A percentile compares a stretch with the other conserved stretches of the same genome.
These are phyloP conservation scores for Drosophila suboccidentalis DNA, from an alignment of 2,888 invertebrate species.

Conservation along the genomic window DNA sequence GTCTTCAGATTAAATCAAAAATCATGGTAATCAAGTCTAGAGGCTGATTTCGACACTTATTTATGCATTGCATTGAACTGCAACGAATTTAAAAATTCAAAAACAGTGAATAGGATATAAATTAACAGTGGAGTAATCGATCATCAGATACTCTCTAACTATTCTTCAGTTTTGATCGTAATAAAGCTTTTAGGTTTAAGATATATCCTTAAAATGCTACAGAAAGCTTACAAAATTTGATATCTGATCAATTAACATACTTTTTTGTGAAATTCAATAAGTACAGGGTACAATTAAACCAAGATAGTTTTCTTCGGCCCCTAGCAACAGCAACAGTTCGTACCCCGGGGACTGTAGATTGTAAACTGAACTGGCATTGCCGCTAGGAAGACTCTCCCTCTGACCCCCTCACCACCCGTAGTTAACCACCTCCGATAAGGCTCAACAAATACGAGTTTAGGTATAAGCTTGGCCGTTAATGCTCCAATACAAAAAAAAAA, in stretches of 20 bases:
- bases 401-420: neutral
- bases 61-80: constrained; percentile 1
- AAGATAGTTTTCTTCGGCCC: constrained; percentile 31
- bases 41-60: neutral
- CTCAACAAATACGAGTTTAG: constrained; percentile 78
- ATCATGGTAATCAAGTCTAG: neutral
- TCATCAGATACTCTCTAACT: constrained; percentile 5
- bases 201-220: neutral
- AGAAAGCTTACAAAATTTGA: too few species aligned
- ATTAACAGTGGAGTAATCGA: neutral
- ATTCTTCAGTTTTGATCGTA: neutral
- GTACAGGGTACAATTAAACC: constrained; percentile 9
- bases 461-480: constrained; percentile 60
- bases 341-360: constrained; percentile 19
- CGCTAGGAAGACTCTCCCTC: constrained; percentile 23
- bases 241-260: neutral
- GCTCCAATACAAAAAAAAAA: neutral
- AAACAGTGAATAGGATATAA: neutral
- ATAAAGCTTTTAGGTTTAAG: neutral
- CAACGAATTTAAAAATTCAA: neutral
- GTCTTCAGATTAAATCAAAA: neutral
- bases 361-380: constrained; percentile 31
- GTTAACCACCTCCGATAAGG: constrained; percentile 55
- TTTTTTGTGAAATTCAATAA: neutral
- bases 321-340: constrained; percentile 63